Percentiles rank a stretch among this genome's conserved stretches.
These are phyloP conservation scores for Rugalucina vietnamica DNA, from an alignment of 2,888 invertebrate species.

Conservation along the genomic window DNA sequence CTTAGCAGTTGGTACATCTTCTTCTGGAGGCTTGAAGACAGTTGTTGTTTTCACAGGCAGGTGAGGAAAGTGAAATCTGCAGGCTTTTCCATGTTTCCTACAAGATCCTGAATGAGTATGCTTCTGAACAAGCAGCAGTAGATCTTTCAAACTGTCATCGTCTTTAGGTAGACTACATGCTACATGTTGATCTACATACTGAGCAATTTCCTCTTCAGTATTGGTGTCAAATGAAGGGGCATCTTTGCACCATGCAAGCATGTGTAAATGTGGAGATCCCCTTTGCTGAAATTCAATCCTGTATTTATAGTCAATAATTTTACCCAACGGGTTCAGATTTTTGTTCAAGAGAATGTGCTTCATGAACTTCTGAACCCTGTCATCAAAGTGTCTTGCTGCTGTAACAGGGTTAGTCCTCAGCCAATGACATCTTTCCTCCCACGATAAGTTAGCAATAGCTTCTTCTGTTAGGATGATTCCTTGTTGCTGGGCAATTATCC, in stretches of 20 bases:
- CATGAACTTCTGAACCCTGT: constrained; percentile 55
- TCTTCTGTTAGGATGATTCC: constrained; percentile 32
- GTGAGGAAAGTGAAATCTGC: constrained; percentile 50
- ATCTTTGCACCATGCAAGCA: constrained; percentile 60
- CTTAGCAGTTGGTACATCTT: neutral
- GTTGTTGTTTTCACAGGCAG: constrained; percentile 23
- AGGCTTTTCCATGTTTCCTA: constrained; percentile 45
- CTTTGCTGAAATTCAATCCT: constrained; percentile 67
- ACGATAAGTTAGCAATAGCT: constrained; percentile 39
- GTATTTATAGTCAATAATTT: constrained; percentile 61
- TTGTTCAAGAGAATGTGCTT: constrained; percentile 42
- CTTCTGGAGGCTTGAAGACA: neutral
- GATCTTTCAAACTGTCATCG: constrained; percentile 24
- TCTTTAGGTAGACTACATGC: constrained; percentile 50
- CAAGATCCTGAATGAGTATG: constrained; percentile 56
- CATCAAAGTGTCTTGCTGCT: constrained; percentile 66
- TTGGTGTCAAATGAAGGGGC: constrained; percentile 53
- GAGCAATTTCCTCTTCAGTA: constrained; percentile 37
- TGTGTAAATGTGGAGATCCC: constrained; percentile 67
- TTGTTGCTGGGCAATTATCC: constrained; percentile 55
- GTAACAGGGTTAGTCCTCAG: constrained; percentile 66
- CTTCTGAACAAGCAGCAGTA: constrained; percentile 40
- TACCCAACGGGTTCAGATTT: constrained; percentile 55
- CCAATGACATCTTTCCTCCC: constrained; percentile 51
- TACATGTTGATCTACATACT: constrained; percentile 48